Evolutionary conservation across 2,113 vertebrate species (phyloP), one percentile per base, ranked within the genome.

Genomic region (Peromyscus leucopus): DNA sequence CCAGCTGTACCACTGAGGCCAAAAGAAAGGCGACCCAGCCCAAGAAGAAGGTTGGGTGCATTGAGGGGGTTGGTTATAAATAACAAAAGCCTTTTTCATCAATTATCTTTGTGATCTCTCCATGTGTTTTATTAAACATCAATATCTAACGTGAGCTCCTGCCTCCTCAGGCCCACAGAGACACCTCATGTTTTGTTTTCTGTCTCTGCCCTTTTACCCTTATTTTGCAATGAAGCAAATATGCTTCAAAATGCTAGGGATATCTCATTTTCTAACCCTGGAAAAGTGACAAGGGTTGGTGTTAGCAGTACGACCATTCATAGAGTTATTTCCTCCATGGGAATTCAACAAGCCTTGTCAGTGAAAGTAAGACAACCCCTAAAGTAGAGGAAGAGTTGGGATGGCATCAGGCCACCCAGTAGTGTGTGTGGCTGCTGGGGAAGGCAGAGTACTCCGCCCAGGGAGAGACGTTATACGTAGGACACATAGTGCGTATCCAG

Each of bases 201-300:
- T 92, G 24, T 31, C 8, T 0, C 12, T 90, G 57, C 33, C 51
- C n/a, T 57, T 57, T 22, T 12, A 80, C 22, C 42, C 33, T 61
- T 24, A 63, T 71, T 42, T 46, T 57, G 24, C 51, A 24, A 90
- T 88, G 69, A 95, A 75, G 80, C 75, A 42, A 42, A 42, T 42
- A 42, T 42, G 42, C 42, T 42, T 42, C 42, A 42, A 42, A 42
- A 24, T 80, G 39, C 72, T 83, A 76, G 65, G 79, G 87, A 83
- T 21, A 57, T 39, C 42, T 88, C 75, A 21, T 87, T 89, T 95
- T 92, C 83, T 85, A 90, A 96, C 59, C 39, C 74, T 94, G 63
- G 93, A 94, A 94, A 96, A 90, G 65, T 88, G 79, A 89, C 72
- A 93, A 93, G 28, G 36, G 71, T 28, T 93, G 31, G 36, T 79